Evolutionary conservation across 2,888 invertebrate species (phyloP).

Genomic region (Phortica magna): DNA sequence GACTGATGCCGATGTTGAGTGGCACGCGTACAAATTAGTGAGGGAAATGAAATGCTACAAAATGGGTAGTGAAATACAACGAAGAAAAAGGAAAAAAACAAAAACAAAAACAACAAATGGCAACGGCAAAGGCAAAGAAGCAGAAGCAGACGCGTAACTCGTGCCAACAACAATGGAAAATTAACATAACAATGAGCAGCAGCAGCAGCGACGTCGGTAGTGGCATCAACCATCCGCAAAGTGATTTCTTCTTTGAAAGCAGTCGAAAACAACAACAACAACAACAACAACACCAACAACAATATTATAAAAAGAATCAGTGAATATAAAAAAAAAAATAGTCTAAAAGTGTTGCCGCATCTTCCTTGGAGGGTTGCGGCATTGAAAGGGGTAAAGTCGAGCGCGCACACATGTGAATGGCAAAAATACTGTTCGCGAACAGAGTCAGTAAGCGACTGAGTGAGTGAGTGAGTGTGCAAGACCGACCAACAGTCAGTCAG

Average conservation of each 20-base stretch:
- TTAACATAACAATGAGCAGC: conserved; percentile 37
- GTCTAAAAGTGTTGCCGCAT: conserved; percentile 29
- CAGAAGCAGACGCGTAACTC: conserved; percentile 19
- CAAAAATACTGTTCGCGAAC: conserved; percentile 1
- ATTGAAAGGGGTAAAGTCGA: background rate
- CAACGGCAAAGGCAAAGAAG: background rate
- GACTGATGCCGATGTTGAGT: conserved; percentile 13
- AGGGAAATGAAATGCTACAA: conserved; percentile 32
- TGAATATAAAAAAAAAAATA: background rate
- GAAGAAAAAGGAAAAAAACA: background rate
- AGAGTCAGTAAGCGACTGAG: background rate
- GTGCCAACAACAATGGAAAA: conserved; percentile 32
- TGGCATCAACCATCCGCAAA: background rate
- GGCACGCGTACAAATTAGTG: conserved; percentile 70
- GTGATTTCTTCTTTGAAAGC: conserved; percentile 23
- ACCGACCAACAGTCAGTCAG: background rate
- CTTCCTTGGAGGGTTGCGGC: background rate
- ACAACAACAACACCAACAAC: conserved; percentile 16
- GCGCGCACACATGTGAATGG: conserved; percentile 9
- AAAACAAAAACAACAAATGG: background rate
- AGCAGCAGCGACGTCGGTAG: background rate
- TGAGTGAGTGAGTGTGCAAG: background rate
- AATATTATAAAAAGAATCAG: background rate
- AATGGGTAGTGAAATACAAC: background rate
- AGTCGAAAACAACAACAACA: conserved; percentile 11